phyloP scores from a whole-genome alignment of 2,888 invertebrate genomes.

The Ophioninae sp. region DNA sequence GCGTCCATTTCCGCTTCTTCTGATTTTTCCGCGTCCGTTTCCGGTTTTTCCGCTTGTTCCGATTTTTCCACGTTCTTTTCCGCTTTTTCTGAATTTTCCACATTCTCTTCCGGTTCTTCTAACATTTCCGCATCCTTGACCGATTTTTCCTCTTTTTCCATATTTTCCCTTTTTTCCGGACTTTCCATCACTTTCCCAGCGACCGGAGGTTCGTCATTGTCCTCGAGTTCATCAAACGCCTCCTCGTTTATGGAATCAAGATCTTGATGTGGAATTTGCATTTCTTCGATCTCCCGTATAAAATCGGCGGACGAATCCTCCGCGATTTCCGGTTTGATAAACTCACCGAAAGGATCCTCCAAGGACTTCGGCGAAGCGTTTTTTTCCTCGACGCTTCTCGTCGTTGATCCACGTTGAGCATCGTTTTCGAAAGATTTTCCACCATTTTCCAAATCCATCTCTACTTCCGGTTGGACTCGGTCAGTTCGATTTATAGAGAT shows the following conservation, averaged over 20 bases:
- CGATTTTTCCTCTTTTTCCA: neutral
- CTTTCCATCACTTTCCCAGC: neutral
- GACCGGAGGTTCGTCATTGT: conserved; percentile 22
- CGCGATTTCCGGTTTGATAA: conserved; percentile 59
- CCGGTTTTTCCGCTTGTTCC: too few relatives aligned
- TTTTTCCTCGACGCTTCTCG: neutral
- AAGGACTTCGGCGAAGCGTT: conserved; percentile 29
- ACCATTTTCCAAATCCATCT: neutral
- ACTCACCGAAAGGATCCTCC: conserved; percentile 70
- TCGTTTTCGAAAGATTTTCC: neutral
- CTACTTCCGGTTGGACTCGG: neutral
- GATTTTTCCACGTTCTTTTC: too few relatives aligned
- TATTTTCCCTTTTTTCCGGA: neutral
- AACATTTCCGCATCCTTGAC: too few relatives aligned
- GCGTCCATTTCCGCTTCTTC: too few relatives aligned
- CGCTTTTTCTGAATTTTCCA: too few relatives aligned
- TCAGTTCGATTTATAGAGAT: neutral
- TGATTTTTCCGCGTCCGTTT: too few relatives aligned
- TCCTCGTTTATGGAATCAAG: conserved; percentile 75
- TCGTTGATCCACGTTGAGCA: conserved; percentile 3
- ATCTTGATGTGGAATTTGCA: conserved; percentile 69
- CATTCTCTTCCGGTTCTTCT: too few relatives aligned
- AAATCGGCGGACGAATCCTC: conserved; percentile 60
- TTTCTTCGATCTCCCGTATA: conserved; percentile 66
- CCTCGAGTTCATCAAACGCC: conserved; percentile 68